Conservation (phyloP, 1,140 invertebrate species). For the Ladona fulva region DNA sequence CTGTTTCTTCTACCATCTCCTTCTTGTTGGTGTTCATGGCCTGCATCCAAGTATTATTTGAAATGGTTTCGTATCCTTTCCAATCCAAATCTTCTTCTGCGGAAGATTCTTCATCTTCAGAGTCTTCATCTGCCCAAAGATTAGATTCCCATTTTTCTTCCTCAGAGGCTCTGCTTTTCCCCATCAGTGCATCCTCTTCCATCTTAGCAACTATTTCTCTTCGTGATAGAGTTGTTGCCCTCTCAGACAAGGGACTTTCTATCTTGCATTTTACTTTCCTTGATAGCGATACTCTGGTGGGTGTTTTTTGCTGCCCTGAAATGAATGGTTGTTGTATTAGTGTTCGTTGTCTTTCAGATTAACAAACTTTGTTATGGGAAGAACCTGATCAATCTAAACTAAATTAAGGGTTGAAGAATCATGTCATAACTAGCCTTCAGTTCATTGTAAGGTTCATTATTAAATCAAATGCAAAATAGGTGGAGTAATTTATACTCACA, state of each 20-base stretch:
- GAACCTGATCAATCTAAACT: background rate
- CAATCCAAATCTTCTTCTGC: background rate
- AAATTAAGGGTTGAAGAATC: background rate
- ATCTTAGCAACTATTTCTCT: background rate
- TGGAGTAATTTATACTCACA: too few species aligned
- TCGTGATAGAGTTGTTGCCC: background rate
- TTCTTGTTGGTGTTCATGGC: too few species aligned
- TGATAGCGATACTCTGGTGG: background rate
- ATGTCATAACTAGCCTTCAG: background rate
- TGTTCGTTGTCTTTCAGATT: background rate
- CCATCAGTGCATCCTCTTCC: background rate
- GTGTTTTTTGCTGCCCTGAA: background rate
- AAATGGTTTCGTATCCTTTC: background rate
- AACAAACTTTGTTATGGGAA: background rate
- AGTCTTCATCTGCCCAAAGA: background rate
- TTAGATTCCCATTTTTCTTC: background rate
- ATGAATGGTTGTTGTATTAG: background rate
- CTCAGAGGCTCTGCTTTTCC: background rate
- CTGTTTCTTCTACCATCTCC: too few species aligned
- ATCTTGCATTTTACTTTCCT: background rate
- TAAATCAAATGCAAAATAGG: too few species aligned
- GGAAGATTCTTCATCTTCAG: background rate
- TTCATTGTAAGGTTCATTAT: background rate
- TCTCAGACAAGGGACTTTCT: background rate
- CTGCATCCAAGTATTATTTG: background rate